Evolutionary conservation across 2,797 vertebrate genomes (phyloP), one percentile per base, ranked within the genome.

Genomic region (Phaenicophaeus curvirostris): DNA sequence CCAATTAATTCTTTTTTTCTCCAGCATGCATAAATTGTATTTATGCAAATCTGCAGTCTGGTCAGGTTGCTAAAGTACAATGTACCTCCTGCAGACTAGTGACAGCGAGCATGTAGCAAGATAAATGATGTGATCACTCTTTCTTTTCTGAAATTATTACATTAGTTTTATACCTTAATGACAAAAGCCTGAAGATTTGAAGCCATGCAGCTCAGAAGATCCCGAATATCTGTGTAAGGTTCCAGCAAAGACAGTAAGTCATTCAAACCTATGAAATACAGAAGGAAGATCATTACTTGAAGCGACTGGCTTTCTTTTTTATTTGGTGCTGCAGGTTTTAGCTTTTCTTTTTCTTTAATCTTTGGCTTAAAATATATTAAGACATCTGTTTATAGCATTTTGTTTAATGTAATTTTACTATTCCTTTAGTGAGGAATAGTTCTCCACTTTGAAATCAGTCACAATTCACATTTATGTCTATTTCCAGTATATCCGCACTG

Each of bases 171-270:
- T 97, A 98, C 97, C 97, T 98, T 92, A 91, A 98, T 96, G 75
- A 98, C 58, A 67, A 97, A 96, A 59, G 69, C 86, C 76, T 97
- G 95, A 65, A 98, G 96, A 86, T 96, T 95, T 65, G 97, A 97
- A 94, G 93, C 97, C 42, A 98, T 27, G 66, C 77, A 93, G 23
- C 95, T 95, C 73, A 98, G 93, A 84, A 98, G 97, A 79, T 95
- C 69, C 3, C 85, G 83, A 65, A 98, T 96, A 68, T 98, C 97
- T 75, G 94, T 76, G 12, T 88, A 96, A 77, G 86, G 92, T 44
- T 78, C 83, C 96, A 98, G 93, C 67, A 96, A 93, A 92, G 92
- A 94, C 74, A 97, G 77, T 18, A 98, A 92, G 85, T 96, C 96
- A 11, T 94, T 96, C 86, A 98, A 91, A 88, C 97, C 97, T 98